A percentile compares a stretch with the other conserved stretches of the same genome.
Conservation (phyloP, 2,888 invertebrate genomes). For the Epirrita christyi region DNA sequence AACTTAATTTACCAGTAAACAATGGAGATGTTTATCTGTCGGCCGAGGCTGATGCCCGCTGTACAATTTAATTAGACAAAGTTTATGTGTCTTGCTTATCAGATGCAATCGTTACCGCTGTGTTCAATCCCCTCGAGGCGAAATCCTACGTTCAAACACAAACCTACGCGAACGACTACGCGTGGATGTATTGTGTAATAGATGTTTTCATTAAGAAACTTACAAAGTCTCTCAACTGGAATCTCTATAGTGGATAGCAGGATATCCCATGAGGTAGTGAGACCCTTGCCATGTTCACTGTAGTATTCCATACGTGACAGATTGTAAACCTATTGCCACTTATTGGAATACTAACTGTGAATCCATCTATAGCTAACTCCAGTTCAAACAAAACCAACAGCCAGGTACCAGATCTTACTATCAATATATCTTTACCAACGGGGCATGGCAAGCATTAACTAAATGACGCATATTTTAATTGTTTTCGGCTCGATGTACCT, state of each 20-base stretch:
- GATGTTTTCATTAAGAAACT: constrained; percentile 49
- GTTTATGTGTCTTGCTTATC: constrained; percentile 74
- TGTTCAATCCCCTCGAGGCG: constrained; percentile 50
- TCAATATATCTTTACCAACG: not conserved
- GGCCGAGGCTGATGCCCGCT: constrained; percentile 66
- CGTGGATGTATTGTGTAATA: constrained; percentile 53
- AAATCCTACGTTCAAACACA: constrained; percentile 45
- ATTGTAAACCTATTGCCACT: no score
- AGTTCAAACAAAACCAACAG: no score
- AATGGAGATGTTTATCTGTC: constrained; percentile 78
- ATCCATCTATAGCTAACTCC: no score
- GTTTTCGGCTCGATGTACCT: constrained; percentile 26
- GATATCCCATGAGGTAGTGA: no score
- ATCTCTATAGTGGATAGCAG: not conserved
- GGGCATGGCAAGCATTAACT: not conserved
- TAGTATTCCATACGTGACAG: no score
- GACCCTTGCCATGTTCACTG: no score
- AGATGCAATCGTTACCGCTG: constrained; percentile 60
- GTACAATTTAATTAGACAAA: constrained; percentile 81
- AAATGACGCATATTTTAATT: not conserved
- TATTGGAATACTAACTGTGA: no score
- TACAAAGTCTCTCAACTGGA: constrained; percentile 18
- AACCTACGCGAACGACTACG: constrained; percentile 23
- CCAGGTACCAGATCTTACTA: no score
- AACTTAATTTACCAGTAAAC: constrained; percentile 77